A percentile compares a stretch with the other conserved stretches of the same genome.
phyloP scores from a whole-genome alignment of 2,888 invertebrate genomes.

The Eilema depressum region DNA sequence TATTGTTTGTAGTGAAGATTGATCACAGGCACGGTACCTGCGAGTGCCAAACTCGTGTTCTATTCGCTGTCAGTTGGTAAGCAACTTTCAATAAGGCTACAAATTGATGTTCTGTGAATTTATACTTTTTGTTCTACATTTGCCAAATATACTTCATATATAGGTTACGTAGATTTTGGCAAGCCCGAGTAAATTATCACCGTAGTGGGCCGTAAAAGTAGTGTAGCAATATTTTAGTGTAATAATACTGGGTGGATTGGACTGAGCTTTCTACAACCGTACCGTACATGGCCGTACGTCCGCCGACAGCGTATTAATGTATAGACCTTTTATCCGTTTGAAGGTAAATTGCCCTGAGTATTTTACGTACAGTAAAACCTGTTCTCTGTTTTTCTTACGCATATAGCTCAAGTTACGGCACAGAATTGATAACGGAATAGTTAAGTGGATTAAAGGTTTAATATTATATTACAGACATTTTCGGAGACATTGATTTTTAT shows the following conservation, averaged over 20 bases:
- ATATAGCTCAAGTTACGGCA: not conserved
- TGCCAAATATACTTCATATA: constrained; percentile 21
- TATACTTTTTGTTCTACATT: constrained; percentile 39
- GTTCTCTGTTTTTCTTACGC: not conserved
- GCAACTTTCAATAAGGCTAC: constrained; percentile 52
- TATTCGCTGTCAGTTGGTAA: constrained; percentile 20
- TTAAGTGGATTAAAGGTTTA: too few species aligned
- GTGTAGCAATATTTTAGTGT: constrained; percentile 39
- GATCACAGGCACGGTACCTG: constrained; percentile 41
- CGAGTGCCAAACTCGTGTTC: constrained; percentile 38
- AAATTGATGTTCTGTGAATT: constrained; percentile 41
- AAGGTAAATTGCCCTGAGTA: constrained; percentile 12
- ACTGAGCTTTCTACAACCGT: constrained; percentile 17
- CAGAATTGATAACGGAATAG: too few species aligned
- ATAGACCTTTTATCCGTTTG: constrained; percentile 21
- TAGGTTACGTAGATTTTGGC: constrained; percentile 23
- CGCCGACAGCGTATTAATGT: constrained; percentile 24
- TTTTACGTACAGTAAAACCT: not conserved
- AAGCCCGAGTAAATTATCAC: constrained; percentile 39
- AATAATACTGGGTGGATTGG: constrained; percentile 35
- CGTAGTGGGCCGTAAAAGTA: constrained; percentile 33
- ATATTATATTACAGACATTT: too few species aligned
- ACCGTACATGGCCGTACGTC: constrained; percentile 7
- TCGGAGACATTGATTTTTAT: not conserved
- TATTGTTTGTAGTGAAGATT: constrained; percentile 46